A percentile compares a stretch with the other conserved stretches of the same genome.
These are phyloP conservation scores for Megaustenia siamemsis DNA, from an alignment of 2,888 invertebrate species.

Conservation along the genomic window DNA sequence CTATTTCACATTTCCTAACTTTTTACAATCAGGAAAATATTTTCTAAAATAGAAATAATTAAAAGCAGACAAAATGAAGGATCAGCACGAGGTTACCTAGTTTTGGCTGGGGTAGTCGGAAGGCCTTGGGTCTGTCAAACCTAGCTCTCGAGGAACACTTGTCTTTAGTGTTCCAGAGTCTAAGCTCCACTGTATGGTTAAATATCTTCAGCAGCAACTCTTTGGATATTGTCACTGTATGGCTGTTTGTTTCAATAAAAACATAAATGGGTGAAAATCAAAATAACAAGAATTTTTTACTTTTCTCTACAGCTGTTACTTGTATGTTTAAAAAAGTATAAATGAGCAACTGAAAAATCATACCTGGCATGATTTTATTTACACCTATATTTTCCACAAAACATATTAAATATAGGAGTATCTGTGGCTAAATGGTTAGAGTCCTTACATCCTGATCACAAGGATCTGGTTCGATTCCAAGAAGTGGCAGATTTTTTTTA, in stretches of 20 bases:
- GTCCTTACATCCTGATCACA: no score
- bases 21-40: background rate
- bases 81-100: slow-evolving; percentile 70
- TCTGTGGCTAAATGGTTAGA: no score
- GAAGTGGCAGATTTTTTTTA: no score
- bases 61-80: background rate
- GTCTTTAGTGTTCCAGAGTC: slow-evolving; percentile 80
- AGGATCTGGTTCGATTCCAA: no score
- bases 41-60: background rate
- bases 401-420: no score
- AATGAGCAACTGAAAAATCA: no score
- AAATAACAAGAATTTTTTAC: no score
- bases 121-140: slow-evolving; percentile 78
- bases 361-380: no score
- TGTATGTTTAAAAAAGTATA: no score
- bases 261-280: background rate
- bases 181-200: slow-evolving; percentile 75
- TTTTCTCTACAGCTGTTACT: no score
- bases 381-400: no score
- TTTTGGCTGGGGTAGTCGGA: slow-evolving; percentile 74
- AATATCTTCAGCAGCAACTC: slow-evolving; percentile 76
- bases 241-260: slow-evolving; percentile 61
- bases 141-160: slow-evolving; percentile 76
- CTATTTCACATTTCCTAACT: background rate
- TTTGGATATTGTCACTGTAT: slow-evolving; percentile 76